These are phyloP conservation scores for Cataglyphis livida DNA, from an alignment of 2,888 invertebrate genomes.

Conservation along the genomic window DNA sequence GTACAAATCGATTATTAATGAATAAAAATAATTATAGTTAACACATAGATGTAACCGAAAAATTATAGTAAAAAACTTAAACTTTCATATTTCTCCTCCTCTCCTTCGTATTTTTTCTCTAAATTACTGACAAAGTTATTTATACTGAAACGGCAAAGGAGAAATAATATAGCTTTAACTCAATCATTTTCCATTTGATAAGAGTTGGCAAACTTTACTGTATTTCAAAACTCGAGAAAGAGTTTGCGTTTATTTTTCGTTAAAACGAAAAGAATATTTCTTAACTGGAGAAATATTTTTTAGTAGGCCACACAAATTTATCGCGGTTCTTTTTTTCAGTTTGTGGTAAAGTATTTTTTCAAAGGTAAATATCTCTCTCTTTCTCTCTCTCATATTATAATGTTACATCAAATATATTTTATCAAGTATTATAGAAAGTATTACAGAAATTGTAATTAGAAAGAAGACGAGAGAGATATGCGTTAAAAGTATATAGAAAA, in stretches of 20 bases:
- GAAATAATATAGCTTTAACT: neutral
- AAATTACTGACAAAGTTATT: neutral
- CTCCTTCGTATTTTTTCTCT: neutral
- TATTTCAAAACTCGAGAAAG: neutral
- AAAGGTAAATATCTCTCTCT: constrained; percentile 29
- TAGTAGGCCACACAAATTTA: constrained; percentile 38
- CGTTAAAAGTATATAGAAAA: neutral
- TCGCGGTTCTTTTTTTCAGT: constrained; percentile 57
- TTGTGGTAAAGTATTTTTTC: constrained; percentile 52
- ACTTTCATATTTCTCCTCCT: no score
- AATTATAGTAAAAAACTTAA: neutral
- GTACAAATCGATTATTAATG: neutral
- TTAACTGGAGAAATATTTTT: neutral
- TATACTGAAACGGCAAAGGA: neutral
- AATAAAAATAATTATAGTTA: neutral
- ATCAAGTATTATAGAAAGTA: no score
- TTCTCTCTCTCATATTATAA: constrained; percentile 18
- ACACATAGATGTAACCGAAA: neutral
- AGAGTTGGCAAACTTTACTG: neutral
- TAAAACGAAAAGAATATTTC: neutral
- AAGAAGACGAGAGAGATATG: neutral
- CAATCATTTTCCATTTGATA: neutral
- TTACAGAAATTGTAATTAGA: constrained; percentile 17
- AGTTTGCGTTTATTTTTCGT: constrained; percentile 5
- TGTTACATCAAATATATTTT: constrained; percentile 15